Evolutionary conservation across 2,113 vertebrate genomes (phyloP).

Genomic region (Stigmatopora argus): DNA sequence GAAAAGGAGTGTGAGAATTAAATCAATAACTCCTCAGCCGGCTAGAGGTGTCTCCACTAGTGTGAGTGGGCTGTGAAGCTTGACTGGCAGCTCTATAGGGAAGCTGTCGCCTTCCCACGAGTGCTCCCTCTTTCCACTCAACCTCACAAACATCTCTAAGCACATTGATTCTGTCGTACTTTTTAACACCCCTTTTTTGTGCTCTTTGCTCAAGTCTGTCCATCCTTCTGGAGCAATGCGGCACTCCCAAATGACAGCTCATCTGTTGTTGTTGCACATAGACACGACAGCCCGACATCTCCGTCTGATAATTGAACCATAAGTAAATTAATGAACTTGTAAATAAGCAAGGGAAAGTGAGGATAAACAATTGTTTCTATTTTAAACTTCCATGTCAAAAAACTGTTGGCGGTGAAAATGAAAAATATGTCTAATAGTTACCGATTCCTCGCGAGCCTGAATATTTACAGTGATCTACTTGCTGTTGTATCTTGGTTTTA

Average conservation of each 20-base stretch:
- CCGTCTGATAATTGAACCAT: constrained; percentile 23
- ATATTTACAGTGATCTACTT: background rate
- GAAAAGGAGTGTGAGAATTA: constrained; percentile 36
- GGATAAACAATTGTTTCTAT: constrained; percentile 54
- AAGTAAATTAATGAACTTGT: constrained; percentile 52
- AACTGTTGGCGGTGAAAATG: constrained; percentile 32
- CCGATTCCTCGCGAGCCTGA: background rate
- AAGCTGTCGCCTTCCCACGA: constrained; percentile 61
- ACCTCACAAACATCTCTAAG: constrained; percentile 48
- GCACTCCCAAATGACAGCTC: background rate
- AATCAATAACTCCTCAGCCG: constrained; percentile 56
- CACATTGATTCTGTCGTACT: constrained; percentile 28
- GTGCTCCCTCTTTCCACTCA: constrained; percentile 53
- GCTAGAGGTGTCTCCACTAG: constrained; percentile 50
- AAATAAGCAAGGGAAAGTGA: constrained; percentile 38
- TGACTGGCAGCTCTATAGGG: constrained; percentile 66
- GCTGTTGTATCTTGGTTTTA: background rate
- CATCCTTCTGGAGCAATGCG: constrained; percentile 13
- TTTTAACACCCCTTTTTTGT: constrained; percentile 31
- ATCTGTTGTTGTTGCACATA: background rate
- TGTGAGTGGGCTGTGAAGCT: constrained; percentile 38
- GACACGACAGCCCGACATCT: background rate
- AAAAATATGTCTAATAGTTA: background rate
- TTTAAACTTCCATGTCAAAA: constrained; percentile 48
- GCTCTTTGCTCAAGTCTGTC: constrained; percentile 11